Percentiles rank a stretch among this genome's conserved stretches.
Evolutionary conservation across 2,113 vertebrate species (phyloP).

Genomic region (Scomber japonicus): DNA sequence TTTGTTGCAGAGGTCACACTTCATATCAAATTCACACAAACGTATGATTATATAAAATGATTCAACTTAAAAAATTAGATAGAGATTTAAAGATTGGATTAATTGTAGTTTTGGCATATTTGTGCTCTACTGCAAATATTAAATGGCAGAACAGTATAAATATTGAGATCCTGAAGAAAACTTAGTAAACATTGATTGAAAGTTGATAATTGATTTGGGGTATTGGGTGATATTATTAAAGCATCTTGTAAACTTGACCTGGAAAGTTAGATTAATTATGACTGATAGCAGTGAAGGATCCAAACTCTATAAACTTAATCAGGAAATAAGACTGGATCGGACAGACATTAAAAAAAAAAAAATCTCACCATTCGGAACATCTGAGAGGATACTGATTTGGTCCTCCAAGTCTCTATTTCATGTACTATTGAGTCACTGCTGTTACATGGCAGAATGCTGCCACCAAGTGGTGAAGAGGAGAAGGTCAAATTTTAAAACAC

Average conservation of each 20-base stretch:
- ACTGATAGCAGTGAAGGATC: conserved; percentile 1
- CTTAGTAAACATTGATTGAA: conserved; percentile 49
- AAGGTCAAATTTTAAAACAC: conserved; percentile 8
- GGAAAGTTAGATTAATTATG: conserved; percentile 14
- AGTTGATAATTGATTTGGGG: conserved; percentile 22
- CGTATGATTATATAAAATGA: conserved; percentile 47
- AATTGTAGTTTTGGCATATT: conserved; percentile 47
- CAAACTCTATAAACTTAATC: conserved; percentile 30
- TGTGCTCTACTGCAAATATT: conserved; percentile 42
- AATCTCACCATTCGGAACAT: conserved; percentile 1
- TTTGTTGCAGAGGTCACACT: conserved; percentile 49
- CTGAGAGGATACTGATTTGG: background rate
- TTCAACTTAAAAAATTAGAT: conserved; percentile 10
- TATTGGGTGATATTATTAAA: conserved; percentile 18
- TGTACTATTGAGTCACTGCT: conserved; percentile 3
- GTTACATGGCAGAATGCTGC: conserved; percentile 57
- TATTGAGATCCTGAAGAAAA: conserved; percentile 40
- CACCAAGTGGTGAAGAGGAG: conserved; percentile 61
- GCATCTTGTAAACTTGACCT: conserved; percentile 42
- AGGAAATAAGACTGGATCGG: background rate
- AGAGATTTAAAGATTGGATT: conserved; percentile 23
- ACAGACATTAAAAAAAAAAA: conserved; percentile 13
- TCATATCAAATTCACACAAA: conserved; percentile 57
- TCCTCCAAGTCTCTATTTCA: background rate
- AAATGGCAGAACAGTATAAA: conserved; percentile 31